Percentiles rank a stretch among this genome's conserved stretches.
Evolutionary conservation across 2,888 invertebrate species (phyloP).

Genomic region (Agrenia bidenticulata): DNA sequence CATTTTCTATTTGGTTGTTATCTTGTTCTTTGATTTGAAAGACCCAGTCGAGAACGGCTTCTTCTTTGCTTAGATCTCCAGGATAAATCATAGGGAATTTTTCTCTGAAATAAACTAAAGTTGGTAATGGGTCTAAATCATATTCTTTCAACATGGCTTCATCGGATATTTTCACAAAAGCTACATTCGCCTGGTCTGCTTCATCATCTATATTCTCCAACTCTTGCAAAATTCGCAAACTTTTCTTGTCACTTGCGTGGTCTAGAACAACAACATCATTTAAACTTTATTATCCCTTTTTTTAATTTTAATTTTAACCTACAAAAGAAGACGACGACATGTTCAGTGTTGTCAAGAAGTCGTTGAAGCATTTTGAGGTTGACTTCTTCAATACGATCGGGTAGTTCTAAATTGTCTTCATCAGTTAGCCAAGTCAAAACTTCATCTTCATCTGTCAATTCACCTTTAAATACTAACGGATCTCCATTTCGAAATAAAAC

Average conservation of each 20-base stretch:
- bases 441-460: constrained; percentile 87
- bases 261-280: constrained; percentile 60
- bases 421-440: constrained; percentile 88
- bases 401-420: constrained; percentile 84
- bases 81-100: constrained; percentile 84
- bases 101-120: constrained; percentile 76
- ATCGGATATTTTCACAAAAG: constrained; percentile 89
- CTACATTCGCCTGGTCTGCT: constrained; percentile 65
- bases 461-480: constrained; percentile 79
- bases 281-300: background rate
- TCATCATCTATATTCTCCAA: constrained; percentile 72
- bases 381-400: constrained; percentile 90
- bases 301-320: constrained; percentile 65
- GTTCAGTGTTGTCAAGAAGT: constrained; percentile 80
- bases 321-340: constrained; percentile 86
- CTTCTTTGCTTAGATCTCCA: constrained; percentile 88
- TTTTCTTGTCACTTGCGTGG: constrained; percentile 82
- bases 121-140: constrained; percentile 76
- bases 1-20: constrained; percentile 86
- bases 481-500: constrained; percentile 91
- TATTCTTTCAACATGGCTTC: constrained; percentile 84
- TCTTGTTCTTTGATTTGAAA: constrained; percentile 77
- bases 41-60: constrained; percentile 74
- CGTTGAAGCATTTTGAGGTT: constrained; percentile 87
- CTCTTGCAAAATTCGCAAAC: constrained; percentile 79